Conservation (phyloP, 2,797 vertebrate genomes). For the Chrosomus eos region DNA sequence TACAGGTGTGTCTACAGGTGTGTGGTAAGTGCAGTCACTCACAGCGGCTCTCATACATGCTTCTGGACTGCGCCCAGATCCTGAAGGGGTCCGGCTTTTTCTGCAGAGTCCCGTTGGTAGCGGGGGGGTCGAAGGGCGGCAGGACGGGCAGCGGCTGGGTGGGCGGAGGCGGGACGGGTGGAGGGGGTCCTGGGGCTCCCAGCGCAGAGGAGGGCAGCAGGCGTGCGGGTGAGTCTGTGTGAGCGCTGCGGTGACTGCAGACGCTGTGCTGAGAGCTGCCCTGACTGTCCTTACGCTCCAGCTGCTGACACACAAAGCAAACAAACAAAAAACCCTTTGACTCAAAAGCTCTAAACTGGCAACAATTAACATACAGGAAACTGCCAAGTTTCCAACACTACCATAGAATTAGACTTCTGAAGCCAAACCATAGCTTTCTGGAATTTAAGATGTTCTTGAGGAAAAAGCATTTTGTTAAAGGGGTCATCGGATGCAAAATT, state of each 20-base stretch:
- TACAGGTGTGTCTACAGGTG: neutral
- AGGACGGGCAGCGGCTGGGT: slow-evolving; percentile 80
- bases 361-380: neutral
- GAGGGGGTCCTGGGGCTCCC: slow-evolving; percentile 10
- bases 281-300: slow-evolving; percentile 99
- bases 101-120: slow-evolving; percentile 85
- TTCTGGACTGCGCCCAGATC: slow-evolving; percentile 99
- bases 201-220: slow-evolving; percentile 49
- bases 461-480: neutral
- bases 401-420: neutral
- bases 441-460: neutral
- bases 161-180: slow-evolving; percentile 74
- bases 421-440: neutral
- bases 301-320: slow-evolving; percentile 76
- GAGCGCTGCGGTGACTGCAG: slow-evolving; percentile 90
- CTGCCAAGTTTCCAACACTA: neutral
- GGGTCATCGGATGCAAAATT: too few relatives aligned
- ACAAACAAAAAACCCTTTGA: neutral
- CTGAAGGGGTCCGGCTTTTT: slow-evolving; percentile 99
- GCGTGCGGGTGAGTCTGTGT: slow-evolving; percentile 85
- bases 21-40: slow-evolving; percentile 75
- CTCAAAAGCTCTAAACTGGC: neutral
- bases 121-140: slow-evolving; percentile 78
- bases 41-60: slow-evolving; percentile 99
- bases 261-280: slow-evolving; percentile 95